Percentiles rank a stretch among this genome's conserved stretches.
phyloP scores from a whole-genome alignment of 2,888 invertebrate genomes.

The Sclerodermus sp. region DNA sequence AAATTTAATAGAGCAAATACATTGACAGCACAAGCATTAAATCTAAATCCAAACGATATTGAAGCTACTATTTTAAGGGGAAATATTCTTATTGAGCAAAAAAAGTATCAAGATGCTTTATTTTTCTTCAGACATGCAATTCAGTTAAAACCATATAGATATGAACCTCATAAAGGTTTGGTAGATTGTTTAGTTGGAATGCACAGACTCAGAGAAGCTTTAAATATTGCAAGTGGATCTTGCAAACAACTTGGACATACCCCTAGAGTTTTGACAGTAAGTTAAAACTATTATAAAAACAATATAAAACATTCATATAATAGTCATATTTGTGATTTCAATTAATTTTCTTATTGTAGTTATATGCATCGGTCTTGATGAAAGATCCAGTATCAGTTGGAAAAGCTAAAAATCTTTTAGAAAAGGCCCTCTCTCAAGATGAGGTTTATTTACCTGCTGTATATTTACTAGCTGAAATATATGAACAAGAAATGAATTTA shows the following conservation, averaged over 20 bases:
- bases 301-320: conserved; percentile 4
- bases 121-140: conserved; percentile 70
- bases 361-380: conserved; percentile 74
- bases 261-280: conserved; percentile 73
- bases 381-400: conserved; percentile 66
- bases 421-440: conserved; percentile 73
- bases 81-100: conserved; percentile 67
- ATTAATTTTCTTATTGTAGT: conserved; percentile 58
- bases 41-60: conserved; percentile 66
- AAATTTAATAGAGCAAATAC: conserved; percentile 71
- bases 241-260: conserved; percentile 73
- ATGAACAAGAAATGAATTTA: conserved; percentile 67
- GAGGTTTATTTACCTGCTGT: conserved; percentile 74
- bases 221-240: conserved; percentile 71
- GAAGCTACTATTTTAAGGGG: conserved; percentile 77
- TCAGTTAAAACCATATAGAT: conserved; percentile 65
- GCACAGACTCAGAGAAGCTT: conserved; percentile 72
- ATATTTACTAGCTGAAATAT: conserved; percentile 71
- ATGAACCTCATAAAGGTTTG: conserved; percentile 77
- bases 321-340: conserved; percentile 5
- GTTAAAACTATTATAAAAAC: conserved; percentile 25
- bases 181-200: conserved; percentile 73
- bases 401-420: conserved; percentile 70
- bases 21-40: conserved; percentile 74
- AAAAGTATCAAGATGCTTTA: conserved; percentile 69